Evolutionary conservation across 2,797 vertebrate genomes (phyloP).

Genomic region (Nyctibius grandis): DNA sequence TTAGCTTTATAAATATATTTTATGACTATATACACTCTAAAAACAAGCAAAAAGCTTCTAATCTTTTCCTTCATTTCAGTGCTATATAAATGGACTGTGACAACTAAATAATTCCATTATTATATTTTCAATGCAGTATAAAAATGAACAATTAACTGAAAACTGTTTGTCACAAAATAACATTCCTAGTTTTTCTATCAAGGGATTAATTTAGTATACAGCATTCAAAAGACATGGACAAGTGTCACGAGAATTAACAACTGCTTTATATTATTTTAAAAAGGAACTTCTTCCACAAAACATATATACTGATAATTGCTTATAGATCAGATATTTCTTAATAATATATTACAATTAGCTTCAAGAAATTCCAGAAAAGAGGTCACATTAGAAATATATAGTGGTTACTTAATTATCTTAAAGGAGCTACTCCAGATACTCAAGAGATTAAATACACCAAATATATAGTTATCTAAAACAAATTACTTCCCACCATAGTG

Average conservation of each 20-base stretch:
- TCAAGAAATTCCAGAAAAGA: not conserved
- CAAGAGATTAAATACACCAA: not conserved
- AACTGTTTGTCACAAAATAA: not conserved
- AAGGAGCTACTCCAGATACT: not conserved
- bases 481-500: not conserved
- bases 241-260: not conserved
- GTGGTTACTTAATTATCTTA: not conserved
- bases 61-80: not conserved
- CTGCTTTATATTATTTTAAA: not conserved
- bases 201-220: not conserved
- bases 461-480: not conserved
- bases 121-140: not conserved
- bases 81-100: not conserved
- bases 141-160: not conserved
- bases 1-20: not conserved
- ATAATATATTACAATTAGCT: not conserved
- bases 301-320: not conserved
- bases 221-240: not conserved
- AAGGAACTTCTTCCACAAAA: not conserved
- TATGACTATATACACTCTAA: not conserved
- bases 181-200: not conserved
- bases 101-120: not conserved
- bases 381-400: not conserved
- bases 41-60: not conserved
- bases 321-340: not conserved